Conservation (phyloP, 1,140 invertebrate genomes). For the Helicoverpa zea region DNA sequence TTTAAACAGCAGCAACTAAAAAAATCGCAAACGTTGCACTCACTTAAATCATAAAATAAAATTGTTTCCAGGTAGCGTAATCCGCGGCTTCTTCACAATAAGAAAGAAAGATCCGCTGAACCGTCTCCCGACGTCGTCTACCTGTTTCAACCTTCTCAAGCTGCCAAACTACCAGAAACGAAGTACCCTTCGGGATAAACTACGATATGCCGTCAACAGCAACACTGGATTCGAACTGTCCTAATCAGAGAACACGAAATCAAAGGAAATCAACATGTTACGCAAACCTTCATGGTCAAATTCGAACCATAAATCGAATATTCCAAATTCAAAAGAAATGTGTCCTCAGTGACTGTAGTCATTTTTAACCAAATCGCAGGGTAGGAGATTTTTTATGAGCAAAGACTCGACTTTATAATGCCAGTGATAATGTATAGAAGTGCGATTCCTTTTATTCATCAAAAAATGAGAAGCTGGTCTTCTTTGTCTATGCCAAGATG, state of each 20-base stretch:
- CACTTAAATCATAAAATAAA: not conserved
- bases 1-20: too few species aligned
- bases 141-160: conserved; percentile 99
- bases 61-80: conserved; percentile 92
- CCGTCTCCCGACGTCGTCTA: conserved; percentile 98
- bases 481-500: not conserved
- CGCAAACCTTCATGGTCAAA: not conserved
- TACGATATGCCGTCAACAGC: conserved; percentile 98
- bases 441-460: conserved; percentile 2
- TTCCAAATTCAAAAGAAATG: conserved; percentile 11
- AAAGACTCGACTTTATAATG: conserved; percentile 23
- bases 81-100: conserved; percentile 99
- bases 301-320: not conserved
- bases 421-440: conserved; percentile 16
- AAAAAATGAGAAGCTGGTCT: conserved; percentile 28
- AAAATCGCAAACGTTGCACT: too few species aligned
- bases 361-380: conserved; percentile 24
- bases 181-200: conserved; percentile 97
- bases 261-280: not conserved
- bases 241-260: conserved; percentile 84
- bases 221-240: conserved; percentile 99
- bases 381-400: conserved; percentile 23
- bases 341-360: conserved; percentile 1
- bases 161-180: conserved; percentile 99
- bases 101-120: conserved; percentile 98